phyloP scores from a whole-genome alignment of 2,113 vertebrate species.

The Pachypanchax playfairii region DNA sequence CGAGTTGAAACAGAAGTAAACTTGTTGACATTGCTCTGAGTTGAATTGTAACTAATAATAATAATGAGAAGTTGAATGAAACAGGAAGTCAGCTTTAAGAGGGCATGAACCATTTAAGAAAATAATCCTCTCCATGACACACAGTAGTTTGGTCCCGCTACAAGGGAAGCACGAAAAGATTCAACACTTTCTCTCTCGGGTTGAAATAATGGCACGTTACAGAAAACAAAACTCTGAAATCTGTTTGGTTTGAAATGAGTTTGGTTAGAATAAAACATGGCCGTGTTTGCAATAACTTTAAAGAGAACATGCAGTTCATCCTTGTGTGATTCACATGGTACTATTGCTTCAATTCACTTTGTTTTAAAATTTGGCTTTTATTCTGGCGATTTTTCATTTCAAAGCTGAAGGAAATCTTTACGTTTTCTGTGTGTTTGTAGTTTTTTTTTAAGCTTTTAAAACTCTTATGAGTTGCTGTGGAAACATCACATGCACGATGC shows the following conservation, averaged over 20 bases:
- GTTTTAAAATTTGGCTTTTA: constrained; percentile 16
- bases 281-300: constrained; percentile 2
- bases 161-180: constrained; percentile 49
- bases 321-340: constrained; percentile 1
- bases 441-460: constrained; percentile 9
- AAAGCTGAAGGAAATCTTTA: constrained; percentile 18
- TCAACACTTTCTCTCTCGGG: constrained; percentile 7
- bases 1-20: constrained; percentile 17
- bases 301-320: constrained; percentile 25
- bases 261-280: constrained; percentile 20
- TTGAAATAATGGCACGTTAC: constrained; percentile 31
- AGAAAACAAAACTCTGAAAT: constrained; percentile 3
- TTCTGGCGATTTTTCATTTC: constrained; percentile 22
- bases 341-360: constrained; percentile 43
- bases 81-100: constrained; percentile 38
- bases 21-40: constrained; percentile 14
- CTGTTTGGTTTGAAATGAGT: constrained; percentile 24
- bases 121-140: constrained; percentile 43
- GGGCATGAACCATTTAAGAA: constrained; percentile 19
- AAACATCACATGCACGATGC: constrained; percentile 15
- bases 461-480: background rate
- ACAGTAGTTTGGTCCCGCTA: constrained; percentile 64
- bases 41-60: constrained; percentile 12
- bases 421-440: constrained; percentile 10
- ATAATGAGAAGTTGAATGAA: constrained; percentile 7